Evolutionary conservation across 2,797 vertebrate species (phyloP), one percentile per base, ranked within the genome.

Genomic region (Cephalopachus bancanus): DNA sequence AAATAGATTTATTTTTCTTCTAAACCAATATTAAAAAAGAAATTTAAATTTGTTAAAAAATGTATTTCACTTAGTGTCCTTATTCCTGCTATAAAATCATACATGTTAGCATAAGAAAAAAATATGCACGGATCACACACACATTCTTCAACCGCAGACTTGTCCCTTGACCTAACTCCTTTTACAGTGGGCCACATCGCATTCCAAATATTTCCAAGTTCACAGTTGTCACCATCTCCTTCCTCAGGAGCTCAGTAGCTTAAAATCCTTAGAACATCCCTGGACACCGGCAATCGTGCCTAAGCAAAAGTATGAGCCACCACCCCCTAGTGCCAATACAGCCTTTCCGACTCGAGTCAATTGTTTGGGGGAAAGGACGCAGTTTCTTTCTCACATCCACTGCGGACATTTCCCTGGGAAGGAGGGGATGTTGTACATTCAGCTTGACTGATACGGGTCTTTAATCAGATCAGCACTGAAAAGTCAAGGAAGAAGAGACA

Each of bases 41-140:
- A 95, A 93, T 44, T 55, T 67, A 93, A 94, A 92, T 69, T 37
- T 69, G 19, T 80, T 78, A 17, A 91, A 94, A 83, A 62, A 30
- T 0, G 1, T 24, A 79, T 89, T 83, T 87, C 75, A 81, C 24
- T 71, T 57, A 94, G 49, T 67, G 30, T 71, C 30, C 28, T 79
- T 20, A 33, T 71, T n/a, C 44, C 81, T 65, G 33, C 53, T 94
- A 26, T 69, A 75, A 37, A 78, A 76, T 93, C 74, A 53, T 30
- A 89, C 74, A 53, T 30, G 87, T 79, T 65, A 91, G 37, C n/a
- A 53, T 22, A 59, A 81, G 83, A 90, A 44, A 89, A 89, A 86
- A 57, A 22, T 3, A 15, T 10, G 4, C 20, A n/a, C 1, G 60
- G 19, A 74, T 74, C 64, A 80, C 51, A 72, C 19, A 69, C 1